phyloP scores from a whole-genome alignment of 2,797 vertebrate species.

The Enteromius thamalakanensis region DNA sequence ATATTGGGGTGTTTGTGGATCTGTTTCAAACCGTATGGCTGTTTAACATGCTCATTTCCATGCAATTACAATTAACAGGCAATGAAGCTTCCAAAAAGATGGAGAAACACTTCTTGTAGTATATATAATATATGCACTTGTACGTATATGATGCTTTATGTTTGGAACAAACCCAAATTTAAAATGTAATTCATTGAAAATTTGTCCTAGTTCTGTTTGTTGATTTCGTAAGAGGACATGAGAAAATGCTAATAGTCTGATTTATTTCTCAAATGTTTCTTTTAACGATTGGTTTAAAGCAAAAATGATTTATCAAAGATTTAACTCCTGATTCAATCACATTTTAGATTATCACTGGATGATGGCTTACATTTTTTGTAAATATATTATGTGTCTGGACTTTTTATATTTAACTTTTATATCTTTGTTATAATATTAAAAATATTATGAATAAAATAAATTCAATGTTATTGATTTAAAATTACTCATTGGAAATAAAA shows the following conservation, averaged over 20 bases:
- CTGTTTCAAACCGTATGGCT: not conserved
- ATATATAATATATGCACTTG: not conserved
- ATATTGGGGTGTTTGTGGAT: not conserved
- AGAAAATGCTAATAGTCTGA: not conserved
- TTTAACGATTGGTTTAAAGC: not conserved
- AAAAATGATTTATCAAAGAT: not conserved
- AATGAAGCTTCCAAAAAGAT: not conserved
- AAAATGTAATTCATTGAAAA: not conserved
- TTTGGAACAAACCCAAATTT: not conserved
- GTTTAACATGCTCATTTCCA: conserved; percentile 6
- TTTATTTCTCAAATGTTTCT: not conserved
- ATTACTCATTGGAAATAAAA: not conserved
- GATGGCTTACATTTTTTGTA: not conserved
- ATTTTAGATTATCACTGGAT: not conserved
- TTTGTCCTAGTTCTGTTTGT: not conserved
- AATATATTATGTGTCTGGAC: not conserved
- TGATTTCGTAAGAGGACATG: not conserved
- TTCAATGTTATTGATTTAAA: not conserved
- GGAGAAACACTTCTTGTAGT: not conserved
- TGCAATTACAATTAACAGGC: not conserved
- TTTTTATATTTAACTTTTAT: not conserved
- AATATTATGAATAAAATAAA: not conserved
- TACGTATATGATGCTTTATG: not conserved
- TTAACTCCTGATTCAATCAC: not conserved
- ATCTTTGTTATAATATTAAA: not conserved